Base-by-base conservation (phyloP, 2,888 invertebrate species). In the Drosophila diplacantha region DNA sequence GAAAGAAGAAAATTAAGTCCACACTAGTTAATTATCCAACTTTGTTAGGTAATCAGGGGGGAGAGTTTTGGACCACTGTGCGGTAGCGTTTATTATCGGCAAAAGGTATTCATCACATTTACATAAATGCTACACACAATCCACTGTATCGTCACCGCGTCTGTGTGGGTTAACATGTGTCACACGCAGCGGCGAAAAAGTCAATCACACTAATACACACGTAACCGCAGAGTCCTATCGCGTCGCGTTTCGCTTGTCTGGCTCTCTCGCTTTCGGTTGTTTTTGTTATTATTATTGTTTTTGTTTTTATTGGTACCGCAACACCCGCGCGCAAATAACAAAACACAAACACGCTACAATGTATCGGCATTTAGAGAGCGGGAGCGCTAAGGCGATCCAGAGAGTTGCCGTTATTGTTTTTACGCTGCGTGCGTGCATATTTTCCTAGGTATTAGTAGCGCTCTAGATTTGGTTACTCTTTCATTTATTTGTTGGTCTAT, bases 281-380 rank as follows among this genome's bases (percentile, higher is more conserved):
- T 50, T 39, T 57, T 57, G 55, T 55, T 56, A 57, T 56, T 55
- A 56, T 50, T 43, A 43, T 22, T 53, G 29, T 55, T 55, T 29
- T 37, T 38, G 55, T 58, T 57, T 31, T 56, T 56, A 18, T 56
- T 56, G 46, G 47, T 69, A 52, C 58, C 47, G 39, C 51, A 66
- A 65, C 69, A 80, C 81, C 75, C 81, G 76, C 83, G 75, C 83
- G 76, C 72, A 81, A 81, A 75, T 82, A 77, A 81, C 79, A 77
- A 83, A 77, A 72, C 55, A 72, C n/a, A 43, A 35, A 8, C 41
- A 44, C 38, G 59, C 53, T 58, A 68, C 67, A 66, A 72, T 66
- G 66, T 81, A 81, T 77, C 60, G 73, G 68, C 64, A 76, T 73
- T 74, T 69, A 60, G 49, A 43, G 59, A 43, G 60, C 64, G 66